Conservation (phyloP, 2,113 vertebrate genomes). For the Ciconia boyciana region DNA sequence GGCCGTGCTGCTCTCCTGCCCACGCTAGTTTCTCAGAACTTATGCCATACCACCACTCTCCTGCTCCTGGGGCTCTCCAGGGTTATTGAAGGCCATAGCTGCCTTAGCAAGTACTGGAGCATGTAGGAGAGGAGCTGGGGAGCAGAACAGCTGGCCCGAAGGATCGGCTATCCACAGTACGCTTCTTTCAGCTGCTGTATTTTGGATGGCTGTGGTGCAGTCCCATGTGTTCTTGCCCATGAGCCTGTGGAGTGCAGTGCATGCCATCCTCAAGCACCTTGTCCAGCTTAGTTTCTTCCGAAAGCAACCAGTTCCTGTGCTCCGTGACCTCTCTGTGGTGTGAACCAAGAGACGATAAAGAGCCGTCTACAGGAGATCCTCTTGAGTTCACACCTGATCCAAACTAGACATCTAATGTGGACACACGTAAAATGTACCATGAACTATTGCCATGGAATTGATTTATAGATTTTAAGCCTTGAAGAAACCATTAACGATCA, state of each 20-base stretch:
- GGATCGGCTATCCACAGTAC: fast-evolving
- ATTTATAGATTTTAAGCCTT: background rate
- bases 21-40: background rate
- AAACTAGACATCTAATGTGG: too few relatives aligned
- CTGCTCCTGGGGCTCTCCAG: background rate
- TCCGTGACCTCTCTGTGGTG: background rate
- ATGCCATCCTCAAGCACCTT: fast-evolving
- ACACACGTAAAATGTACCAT: fast-evolving
- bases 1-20: background rate
- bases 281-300: background rate
- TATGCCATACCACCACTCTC: background rate
- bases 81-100: background rate
- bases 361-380: background rate
- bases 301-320: background rate
- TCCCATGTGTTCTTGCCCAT: background rate
- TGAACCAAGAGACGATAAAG: background rate
- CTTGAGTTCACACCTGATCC: background rate
- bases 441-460: background rate
- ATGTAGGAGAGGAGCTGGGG: background rate
- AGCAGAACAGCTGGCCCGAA: background rate
- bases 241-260: background rate
- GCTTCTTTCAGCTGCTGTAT: background rate
- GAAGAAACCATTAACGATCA: background rate
- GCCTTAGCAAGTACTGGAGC: background rate
- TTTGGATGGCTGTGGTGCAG: background rate